These are phyloP conservation scores for Alca torda DNA, from an alignment of 2,797 vertebrate genomes.

Conservation along the genomic window DNA sequence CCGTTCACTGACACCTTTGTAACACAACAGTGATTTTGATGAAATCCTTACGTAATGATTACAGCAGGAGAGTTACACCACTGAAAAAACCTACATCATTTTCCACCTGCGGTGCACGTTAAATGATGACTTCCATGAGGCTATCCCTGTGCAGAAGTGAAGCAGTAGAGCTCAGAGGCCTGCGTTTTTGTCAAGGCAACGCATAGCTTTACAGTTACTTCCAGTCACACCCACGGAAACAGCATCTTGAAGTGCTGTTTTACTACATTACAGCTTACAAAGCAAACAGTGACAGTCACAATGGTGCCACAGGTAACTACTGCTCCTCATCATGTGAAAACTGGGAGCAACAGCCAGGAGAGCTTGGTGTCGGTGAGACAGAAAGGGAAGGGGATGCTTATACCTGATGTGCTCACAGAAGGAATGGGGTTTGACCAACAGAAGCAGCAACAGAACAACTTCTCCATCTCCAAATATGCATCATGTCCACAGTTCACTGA, in stretches of 20 bases:
- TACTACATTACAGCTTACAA: neutral
- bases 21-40: neutral
- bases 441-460: neutral
- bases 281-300: neutral
- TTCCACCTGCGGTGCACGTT: neutral
- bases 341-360: neutral
- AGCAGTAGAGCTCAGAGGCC: neutral
- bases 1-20: conserved; percentile 8
- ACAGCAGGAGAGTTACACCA: neutral
- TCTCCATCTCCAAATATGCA: neutral
- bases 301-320: neutral
- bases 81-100: neutral
- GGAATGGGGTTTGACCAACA: neutral
- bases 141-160: neutral
- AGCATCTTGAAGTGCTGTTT: neutral
- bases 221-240: neutral
- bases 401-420: neutral
- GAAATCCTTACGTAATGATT: neutral
- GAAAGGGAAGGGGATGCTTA: neutral
- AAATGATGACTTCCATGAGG: neutral
- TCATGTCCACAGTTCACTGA: neutral
- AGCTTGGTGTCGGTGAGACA: neutral
- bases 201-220: neutral
- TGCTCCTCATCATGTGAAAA: neutral
- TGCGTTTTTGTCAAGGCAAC: neutral